Evolutionary conservation across 2,113 vertebrate species (phyloP).

Genomic region (Myrmecophaga tridactyla): DNA sequence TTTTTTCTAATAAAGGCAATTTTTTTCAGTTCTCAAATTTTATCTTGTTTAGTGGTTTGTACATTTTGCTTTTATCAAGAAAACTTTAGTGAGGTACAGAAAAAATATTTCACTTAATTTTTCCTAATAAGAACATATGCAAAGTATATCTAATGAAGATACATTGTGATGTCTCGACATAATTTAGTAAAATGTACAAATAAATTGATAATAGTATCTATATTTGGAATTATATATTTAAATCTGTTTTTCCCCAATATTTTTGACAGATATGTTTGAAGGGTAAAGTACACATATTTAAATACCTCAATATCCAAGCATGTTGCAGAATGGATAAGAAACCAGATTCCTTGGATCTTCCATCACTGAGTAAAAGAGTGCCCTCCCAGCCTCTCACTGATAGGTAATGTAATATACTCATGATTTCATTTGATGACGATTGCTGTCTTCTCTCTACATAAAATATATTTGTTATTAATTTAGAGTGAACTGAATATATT

Average conservation of each 20-base stretch:
- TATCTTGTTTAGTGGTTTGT: conserved; percentile 4
- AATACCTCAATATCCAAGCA: conserved; percentile 96
- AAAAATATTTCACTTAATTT: neutral
- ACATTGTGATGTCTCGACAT: neutral
- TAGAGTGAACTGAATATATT: neutral
- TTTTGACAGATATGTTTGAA: conserved; percentile 95
- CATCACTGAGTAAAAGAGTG: conserved; percentile 91
- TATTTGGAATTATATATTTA: conserved; percentile 32
- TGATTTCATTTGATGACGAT: neutral
- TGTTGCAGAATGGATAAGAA: conserved; percentile 96
- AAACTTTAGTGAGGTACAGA: conserved; percentile 6
- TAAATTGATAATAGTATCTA: neutral
- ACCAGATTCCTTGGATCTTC: conserved; percentile 96
- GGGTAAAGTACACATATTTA: conserved; percentile 99
- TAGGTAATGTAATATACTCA: conserved; percentile 85
- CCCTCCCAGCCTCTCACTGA: conserved; percentile 96
- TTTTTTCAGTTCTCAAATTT: neutral
- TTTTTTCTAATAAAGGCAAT: conserved; percentile 16
- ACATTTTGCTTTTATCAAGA: conserved; percentile 27
- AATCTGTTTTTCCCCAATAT: conserved; percentile 43
- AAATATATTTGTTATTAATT: conserved; percentile 1
- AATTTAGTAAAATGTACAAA: conserved; percentile 31
- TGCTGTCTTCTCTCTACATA: neutral
- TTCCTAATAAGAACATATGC: conserved; percentile 35
- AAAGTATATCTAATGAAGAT: neutral